Base-by-base conservation (phyloP, 2,888 invertebrate genomes). In the Resseliella maxima region DNA sequence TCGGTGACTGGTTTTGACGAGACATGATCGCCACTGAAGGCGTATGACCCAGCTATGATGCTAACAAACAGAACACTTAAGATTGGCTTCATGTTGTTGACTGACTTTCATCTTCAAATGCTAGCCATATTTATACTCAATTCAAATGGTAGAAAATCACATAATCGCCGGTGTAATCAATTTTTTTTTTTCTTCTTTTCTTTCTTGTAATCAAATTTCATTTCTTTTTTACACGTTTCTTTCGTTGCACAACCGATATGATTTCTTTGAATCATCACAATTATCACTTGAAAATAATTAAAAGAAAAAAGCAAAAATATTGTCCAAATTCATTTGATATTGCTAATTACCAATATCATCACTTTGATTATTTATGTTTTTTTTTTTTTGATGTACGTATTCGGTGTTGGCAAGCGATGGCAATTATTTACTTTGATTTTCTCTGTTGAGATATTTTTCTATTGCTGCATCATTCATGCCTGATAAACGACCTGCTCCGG, bases 11-110 rank as follows among this genome's bases (percentile, higher is more conserved):
- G 85, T 87, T 88, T 87, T 5, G 87, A 54, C 15, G 54, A 85
- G 81, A 86, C 81, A 12, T 85, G 59, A 10, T 64, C 64, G 85
- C n/a, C 38, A n/a, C 85, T 72, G 59, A 85, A 87, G 24, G 87
- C 86, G 41, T 85, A n/a, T 12, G 87, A 87, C 8, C 87, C 46
- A 5, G 87, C 87, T 38, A 81, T 38, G 18, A 87, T 31, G 38
- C 88, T 72, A 15, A 87, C 59, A 3, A 88, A 86, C 46, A 87
- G 85, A 46, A 87, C 64, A 87, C 87, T 27, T 27, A 87, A 85
- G 41, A 87, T 87, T 50, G 87, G 27, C 87, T 86, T 88, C 88
- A 88, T 88, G 86, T 87, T 88, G 86, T 86, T 87, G 87, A 87
- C 87, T 88, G 87, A 87, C 86, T 72, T 72, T 72, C 3, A 5